These are phyloP conservation scores for Salticus scenicus DNA, from an alignment of 2,888 invertebrate genomes.

Conservation along the genomic window DNA sequence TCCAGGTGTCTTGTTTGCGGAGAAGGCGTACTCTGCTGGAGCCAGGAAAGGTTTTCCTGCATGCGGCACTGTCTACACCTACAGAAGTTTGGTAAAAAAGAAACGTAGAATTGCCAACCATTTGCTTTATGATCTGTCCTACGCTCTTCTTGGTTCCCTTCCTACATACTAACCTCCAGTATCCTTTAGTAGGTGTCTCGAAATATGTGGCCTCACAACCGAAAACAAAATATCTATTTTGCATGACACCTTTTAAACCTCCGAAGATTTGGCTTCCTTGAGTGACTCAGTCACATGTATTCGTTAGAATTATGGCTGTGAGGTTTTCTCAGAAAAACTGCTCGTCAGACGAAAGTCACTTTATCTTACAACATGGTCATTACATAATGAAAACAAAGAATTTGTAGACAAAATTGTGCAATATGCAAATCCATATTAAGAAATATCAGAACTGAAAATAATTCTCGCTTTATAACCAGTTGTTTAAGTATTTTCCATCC, in stretches of 20 bases:
- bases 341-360: no score
- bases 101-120: constrained; percentile 17
- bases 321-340: no score
- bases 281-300: neutral
- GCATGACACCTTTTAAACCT: constrained; percentile 20
- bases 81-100: constrained; percentile 18
- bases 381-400: no score
- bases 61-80: constrained; percentile 29
- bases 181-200: constrained; percentile 29
- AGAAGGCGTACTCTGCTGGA: constrained; percentile 43
- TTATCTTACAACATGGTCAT: no score
- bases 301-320: neutral
- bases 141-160: constrained; percentile 54
- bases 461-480: no score
- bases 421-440: no score
- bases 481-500: no score
- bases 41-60: constrained; percentile 45
- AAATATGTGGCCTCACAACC: constrained; percentile 52
- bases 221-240: constrained; percentile 51
- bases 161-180: constrained; percentile 62
- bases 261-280: constrained; percentile 42
- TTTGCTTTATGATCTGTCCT: constrained; percentile 43
- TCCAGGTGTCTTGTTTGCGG: constrained; percentile 61
- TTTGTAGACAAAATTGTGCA: no score
- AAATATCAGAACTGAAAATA: no score